A percentile compares a stretch with the other conserved stretches of the same genome.
phyloP scores from a whole-genome alignment of 2,797 vertebrate species.

The Alcedo quadribrachys region DNA sequence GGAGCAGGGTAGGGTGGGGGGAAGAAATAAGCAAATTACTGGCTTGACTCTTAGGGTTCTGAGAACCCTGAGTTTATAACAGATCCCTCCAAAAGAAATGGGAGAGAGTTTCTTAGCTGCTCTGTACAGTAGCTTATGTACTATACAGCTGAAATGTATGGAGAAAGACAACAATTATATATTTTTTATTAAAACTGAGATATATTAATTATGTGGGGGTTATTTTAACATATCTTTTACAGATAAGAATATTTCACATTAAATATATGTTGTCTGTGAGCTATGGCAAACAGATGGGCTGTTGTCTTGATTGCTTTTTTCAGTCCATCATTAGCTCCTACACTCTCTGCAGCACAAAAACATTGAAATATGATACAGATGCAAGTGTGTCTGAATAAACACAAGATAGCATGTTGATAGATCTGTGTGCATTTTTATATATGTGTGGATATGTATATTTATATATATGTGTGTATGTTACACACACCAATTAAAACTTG shows the following conservation, averaged over 20 bases:
- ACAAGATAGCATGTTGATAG: neutral
- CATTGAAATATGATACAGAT: neutral
- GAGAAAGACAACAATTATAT: neutral
- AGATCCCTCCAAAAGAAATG: neutral
- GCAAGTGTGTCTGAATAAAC: neutral
- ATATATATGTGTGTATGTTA: too few relatives aligned
- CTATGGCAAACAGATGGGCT: neutral
- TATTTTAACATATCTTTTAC: neutral
- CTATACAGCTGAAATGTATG: neutral
- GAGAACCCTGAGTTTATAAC: neutral
- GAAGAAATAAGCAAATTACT: neutral
- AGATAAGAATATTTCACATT: neutral
- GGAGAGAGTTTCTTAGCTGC: neutral
- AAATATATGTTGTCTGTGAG: neutral
- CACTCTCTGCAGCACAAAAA: neutral
- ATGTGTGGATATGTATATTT: too few relatives aligned
- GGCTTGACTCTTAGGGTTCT: slow-evolving; percentile 22
- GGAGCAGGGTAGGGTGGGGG: neutral
- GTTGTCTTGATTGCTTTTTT: neutral
- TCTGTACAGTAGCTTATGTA: neutral
- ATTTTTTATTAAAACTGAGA: neutral
- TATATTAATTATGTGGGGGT: neutral
- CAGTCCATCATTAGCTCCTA: neutral
- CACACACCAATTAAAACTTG: neutral
- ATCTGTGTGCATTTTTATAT: neutral